Percentiles rank a stretch among this genome's conserved stretches.
These are phyloP conservation scores for Hypanus sabinus DNA, from an alignment of 2,113 vertebrate species.

Conservation along the genomic window DNA sequence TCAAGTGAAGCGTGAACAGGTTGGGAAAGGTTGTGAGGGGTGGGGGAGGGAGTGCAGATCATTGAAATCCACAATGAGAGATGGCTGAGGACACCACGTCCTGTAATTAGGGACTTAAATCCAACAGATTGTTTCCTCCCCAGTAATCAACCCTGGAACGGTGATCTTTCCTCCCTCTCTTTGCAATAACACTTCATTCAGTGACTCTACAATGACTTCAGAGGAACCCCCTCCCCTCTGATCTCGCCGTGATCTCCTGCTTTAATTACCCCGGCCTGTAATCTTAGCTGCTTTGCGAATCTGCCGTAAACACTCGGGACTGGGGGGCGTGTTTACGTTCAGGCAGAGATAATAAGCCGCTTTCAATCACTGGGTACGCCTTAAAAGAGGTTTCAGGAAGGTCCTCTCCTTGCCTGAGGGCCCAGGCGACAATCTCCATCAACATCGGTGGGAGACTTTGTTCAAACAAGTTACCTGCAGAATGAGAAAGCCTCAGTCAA, in stretches of 20 bases:
- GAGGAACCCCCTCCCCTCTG: background rate
- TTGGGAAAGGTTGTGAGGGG: background rate
- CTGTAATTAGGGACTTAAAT: background rate
- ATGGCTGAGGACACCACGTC: background rate
- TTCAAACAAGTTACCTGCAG: background rate
- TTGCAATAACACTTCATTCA: background rate
- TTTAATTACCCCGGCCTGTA: background rate
- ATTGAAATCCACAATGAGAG: background rate
- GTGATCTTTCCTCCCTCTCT: background rate
- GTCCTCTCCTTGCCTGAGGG: background rate
- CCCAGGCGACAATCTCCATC: background rate
- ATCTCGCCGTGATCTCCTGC: background rate
- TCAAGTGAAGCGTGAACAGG: background rate
- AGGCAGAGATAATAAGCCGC: background rate
- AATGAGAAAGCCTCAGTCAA: background rate
- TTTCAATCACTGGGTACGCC: background rate
- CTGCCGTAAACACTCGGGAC: background rate
- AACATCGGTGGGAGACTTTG: background rate
- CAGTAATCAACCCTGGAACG: background rate
- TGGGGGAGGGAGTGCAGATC: too few relatives aligned
- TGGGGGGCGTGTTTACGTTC: background rate
- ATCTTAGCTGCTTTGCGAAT: background rate
- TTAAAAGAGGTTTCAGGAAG: background rate
- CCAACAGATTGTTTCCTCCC: slow-evolving; percentile 10
- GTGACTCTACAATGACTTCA: background rate